A percentile compares a stretch with the other conserved stretches of the same genome.
Evolutionary conservation across 2,888 invertebrate species (phyloP).

Genomic region (Noctuana brunneofusca): DNA sequence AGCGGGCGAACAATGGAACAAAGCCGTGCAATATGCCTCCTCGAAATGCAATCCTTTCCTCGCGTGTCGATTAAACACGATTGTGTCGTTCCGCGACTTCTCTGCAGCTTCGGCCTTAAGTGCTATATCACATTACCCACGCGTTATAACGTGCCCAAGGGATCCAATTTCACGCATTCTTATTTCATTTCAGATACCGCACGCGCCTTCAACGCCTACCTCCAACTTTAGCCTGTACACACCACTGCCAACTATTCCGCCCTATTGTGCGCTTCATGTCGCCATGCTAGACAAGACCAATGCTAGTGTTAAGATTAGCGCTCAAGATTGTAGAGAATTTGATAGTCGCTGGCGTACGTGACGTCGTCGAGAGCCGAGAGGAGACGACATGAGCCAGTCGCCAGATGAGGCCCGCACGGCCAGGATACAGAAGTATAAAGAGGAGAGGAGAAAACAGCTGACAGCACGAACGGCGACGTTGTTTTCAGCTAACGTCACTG

Average conservation of each 20-base stretch:
- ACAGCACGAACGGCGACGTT: conserved; percentile 83
- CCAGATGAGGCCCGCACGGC: conserved; percentile 82
- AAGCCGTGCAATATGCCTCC: conserved; percentile 53
- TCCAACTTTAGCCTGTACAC: conserved; percentile 65
- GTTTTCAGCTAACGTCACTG: conserved; percentile 85
- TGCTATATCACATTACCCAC: conserved; percentile 46
- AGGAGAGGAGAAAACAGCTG: conserved; percentile 87
- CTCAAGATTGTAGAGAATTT: conserved; percentile 50
- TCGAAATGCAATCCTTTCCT: conserved; percentile 49
- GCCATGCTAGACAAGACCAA: conserved; percentile 71
- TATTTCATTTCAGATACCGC: conserved; percentile 64
- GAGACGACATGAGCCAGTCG: conserved; percentile 66
- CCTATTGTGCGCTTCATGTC: conserved; percentile 70
- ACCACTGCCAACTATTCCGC: conserved; percentile 79
- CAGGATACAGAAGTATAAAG: conserved; percentile 88
- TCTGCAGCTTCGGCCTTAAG: conserved; percentile 46
- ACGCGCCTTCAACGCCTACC: conserved; percentile 50
- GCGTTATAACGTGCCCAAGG: conserved; percentile 39
- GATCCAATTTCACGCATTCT: conserved; percentile 44
- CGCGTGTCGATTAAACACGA: conserved; percentile 60
- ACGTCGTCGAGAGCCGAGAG: conserved; percentile 53
- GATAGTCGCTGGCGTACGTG: conserved; percentile 63
- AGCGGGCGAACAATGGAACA: conserved; percentile 79
- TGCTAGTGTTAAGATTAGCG: conserved; percentile 55
- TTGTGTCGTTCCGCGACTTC: conserved; percentile 60